Conservation (phyloP, 2,113 vertebrate species). For the Bucco capensis region DNA sequence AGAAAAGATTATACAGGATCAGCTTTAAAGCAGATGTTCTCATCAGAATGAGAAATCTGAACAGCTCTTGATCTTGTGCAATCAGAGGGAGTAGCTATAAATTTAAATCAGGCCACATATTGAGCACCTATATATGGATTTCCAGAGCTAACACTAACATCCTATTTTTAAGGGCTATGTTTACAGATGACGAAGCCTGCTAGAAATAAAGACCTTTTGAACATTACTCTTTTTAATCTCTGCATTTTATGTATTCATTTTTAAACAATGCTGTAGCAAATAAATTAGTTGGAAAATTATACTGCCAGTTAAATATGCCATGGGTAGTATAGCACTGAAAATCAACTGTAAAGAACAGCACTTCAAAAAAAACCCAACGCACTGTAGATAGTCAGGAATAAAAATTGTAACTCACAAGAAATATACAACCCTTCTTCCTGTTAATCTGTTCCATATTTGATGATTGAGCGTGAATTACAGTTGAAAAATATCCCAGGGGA, state of each 20-base stretch:
- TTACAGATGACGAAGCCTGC: neutral
- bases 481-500: slow-evolving; percentile 47
- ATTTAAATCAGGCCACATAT: neutral
- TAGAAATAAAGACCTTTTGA: neutral
- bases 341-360: neutral
- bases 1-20: neutral
- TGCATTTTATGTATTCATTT: neutral
- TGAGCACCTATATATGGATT: neutral
- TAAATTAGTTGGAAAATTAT: neutral
- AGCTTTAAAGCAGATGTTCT: neutral
- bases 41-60: neutral
- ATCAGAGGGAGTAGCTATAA: neutral
- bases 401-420: slow-evolving; percentile 50
- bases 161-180: neutral
- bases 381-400: neutral
- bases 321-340: neutral
- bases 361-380: neutral
- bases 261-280: neutral
- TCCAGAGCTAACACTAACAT: neutral
- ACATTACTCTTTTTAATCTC: neutral
- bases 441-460: slow-evolving; percentile 63
- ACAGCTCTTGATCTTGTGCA: neutral
- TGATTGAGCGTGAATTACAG: slow-evolving; percentile 32
- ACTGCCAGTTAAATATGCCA: neutral
- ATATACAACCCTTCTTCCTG: slow-evolving; percentile 12